Base-by-base conservation (phyloP, 35 echinoderm and acorn worm species). In the Stichopus chloronotus region DNA sequence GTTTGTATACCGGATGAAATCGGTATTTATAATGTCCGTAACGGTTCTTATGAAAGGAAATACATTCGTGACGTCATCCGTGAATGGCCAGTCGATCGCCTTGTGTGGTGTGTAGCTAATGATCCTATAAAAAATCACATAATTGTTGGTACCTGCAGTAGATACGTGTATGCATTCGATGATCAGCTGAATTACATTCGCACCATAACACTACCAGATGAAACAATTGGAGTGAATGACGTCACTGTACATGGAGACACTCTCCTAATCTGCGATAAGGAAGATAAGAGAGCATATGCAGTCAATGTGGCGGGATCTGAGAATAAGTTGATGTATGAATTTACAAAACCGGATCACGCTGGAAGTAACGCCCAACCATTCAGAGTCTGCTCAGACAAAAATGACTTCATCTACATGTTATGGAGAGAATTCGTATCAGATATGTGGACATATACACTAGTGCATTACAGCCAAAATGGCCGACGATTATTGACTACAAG, bases 91-190 rank as follows among this genome's bases (percentile, higher is more conserved):
- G 11, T 58, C 14, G 82, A n/a, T 8, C 55, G 82, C 7, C 7
- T 58, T 58, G 9, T 85, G 57, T 7, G 5, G 2, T 59, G 82
- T 85, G 17, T 59, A 85, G 52, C 82, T 57, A 85, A 53, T 21
- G 82, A 85, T 85, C 55, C 10, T 58, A n/a, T 85, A 8, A 57
- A 20, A 4, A 85, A 85, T 85, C 54, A 53, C 53, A 55, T 83
- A n/a, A 13, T 83, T 11, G 80, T 83, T 11, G 80, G 80, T 19
- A 57, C 10, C 6, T 4, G 21, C 54, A 58, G 82, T 23, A 85
- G 55, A 58, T 53, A 85, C 24, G 82, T 85, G 16, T 85, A 85
- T 85, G 82, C 58, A 85, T 85, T 85, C 58, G 82, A 85, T 20
- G 11, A 58, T 58, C 54, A 85, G 54, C 82, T 59, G 82, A 58